phyloP scores from a whole-genome alignment of 2,113 vertebrate species.

The Istiophorus platypterus region DNA sequence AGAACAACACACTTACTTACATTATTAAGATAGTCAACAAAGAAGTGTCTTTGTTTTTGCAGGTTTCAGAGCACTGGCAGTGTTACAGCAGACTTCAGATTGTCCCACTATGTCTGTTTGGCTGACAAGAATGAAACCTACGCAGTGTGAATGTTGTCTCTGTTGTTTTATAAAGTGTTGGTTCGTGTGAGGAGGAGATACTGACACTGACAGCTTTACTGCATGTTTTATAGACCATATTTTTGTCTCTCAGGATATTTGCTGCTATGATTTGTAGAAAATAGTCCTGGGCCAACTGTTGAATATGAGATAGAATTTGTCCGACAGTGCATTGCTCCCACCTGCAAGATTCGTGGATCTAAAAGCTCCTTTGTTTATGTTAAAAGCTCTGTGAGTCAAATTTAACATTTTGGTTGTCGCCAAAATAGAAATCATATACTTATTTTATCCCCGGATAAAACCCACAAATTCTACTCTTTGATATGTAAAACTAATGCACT shows the following conservation, averaged over 20 bases:
- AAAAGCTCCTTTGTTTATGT: conserved; percentile 31
- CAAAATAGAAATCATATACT: conserved; percentile 9
- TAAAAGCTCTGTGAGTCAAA: conserved; percentile 7
- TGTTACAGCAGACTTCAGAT: conserved; percentile 45
- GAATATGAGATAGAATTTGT: conserved; percentile 53
- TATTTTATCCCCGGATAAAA: conserved; percentile 13
- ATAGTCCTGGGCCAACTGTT: conserved; percentile 51
- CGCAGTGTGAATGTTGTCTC: conserved; percentile 51
- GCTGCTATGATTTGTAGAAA: conserved; percentile 58
- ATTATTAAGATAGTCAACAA: conserved; percentile 39
- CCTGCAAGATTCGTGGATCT: conserved; percentile 40
- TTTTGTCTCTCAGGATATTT: conserved; percentile 64
- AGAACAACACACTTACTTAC: background rate
- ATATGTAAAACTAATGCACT: conserved; percentile 14
- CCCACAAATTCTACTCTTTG: background rate
- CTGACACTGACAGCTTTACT: conserved; percentile 61
- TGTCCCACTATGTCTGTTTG: conserved; percentile 57
- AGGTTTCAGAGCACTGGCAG: conserved; percentile 49
- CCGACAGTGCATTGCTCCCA: conserved; percentile 25
- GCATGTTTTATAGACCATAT: conserved; percentile 63
- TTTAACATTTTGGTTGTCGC: conserved; percentile 17
- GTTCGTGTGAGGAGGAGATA: conserved; percentile 44
- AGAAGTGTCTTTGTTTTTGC: conserved; percentile 41
- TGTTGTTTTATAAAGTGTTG: conserved; percentile 61
- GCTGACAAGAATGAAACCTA: conserved; percentile 61